Evolutionary conservation across 2,797 vertebrate genomes (phyloP).

Genomic region (Jordanella pulchra): DNA sequence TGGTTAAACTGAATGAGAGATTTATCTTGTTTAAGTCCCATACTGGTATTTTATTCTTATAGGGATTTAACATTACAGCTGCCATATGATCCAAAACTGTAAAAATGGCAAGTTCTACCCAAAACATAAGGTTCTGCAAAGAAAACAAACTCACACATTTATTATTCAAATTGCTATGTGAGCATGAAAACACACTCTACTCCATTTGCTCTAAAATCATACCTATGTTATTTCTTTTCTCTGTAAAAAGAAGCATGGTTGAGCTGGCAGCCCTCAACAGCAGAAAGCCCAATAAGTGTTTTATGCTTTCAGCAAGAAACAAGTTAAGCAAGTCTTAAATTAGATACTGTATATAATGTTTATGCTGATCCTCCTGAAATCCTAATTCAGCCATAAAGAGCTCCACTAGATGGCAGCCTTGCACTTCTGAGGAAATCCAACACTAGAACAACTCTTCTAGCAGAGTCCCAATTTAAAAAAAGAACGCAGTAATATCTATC

Average conservation of each 20-base stretch:
- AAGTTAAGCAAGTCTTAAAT: constrained; percentile 3
- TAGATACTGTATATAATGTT: background rate
- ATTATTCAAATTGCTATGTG: background rate
- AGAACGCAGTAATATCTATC: too few relatives aligned
- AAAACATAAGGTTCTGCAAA: too few relatives aligned
- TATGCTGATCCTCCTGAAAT: background rate
- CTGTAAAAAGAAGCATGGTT: background rate
- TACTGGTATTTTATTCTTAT: too few relatives aligned
- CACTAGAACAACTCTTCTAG: constrained; percentile 13
- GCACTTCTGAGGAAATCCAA: background rate
- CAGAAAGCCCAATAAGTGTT: background rate
- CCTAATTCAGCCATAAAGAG: background rate
- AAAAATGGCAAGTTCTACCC: too few relatives aligned
- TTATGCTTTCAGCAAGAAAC: constrained; percentile 3
- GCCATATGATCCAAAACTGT: too few relatives aligned
- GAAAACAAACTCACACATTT: background rate
- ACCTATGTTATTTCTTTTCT: background rate
- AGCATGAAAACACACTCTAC: background rate
- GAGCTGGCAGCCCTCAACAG: constrained; percentile 1
- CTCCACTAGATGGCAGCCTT: constrained; percentile 71
- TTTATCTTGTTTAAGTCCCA: too few relatives aligned
- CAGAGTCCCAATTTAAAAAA: background rate
- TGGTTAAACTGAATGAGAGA: too few relatives aligned
- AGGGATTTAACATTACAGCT: too few relatives aligned
- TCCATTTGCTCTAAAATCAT: background rate